These are phyloP conservation scores for Eremophila alpestris DNA, from an alignment of 2,797 vertebrate genomes.

Conservation along the genomic window DNA sequence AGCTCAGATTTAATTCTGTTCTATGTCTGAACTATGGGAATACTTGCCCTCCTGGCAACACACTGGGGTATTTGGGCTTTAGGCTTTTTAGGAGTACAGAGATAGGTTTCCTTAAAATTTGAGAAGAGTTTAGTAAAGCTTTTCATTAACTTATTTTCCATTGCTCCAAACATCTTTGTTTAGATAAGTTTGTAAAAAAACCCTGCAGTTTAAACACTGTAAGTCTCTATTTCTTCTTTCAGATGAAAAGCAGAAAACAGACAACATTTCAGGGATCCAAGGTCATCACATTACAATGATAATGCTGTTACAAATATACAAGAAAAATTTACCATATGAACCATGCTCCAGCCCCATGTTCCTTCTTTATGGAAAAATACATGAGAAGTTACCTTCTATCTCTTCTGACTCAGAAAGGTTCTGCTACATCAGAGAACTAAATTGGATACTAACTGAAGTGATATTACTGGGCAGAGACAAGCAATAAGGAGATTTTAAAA, in stretches of 20 bases:
- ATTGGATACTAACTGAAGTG: neutral
- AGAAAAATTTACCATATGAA: neutral
- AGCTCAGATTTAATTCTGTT: neutral
- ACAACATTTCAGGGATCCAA: neutral
- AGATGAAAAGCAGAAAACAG: neutral
- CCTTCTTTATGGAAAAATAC: neutral
- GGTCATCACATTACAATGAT: neutral
- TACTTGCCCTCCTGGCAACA: neutral
- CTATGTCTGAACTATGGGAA: neutral
- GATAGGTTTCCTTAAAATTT: neutral
- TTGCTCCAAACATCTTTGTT: neutral
- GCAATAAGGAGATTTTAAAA: neutral
- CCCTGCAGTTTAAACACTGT: fast-evolving
- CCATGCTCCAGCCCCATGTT: neutral
- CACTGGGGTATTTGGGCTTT: neutral
- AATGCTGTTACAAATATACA: neutral
- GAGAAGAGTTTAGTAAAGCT: neutral
- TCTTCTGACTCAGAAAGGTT: neutral
- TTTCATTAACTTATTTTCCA: neutral
- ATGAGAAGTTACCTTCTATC: neutral
- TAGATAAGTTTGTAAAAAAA: neutral
- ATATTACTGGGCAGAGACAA: neutral
- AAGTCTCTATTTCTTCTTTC: neutral
- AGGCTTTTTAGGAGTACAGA: neutral
- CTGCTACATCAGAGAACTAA: neutral